Percentiles rank a stretch among this genome's conserved stretches.
Evolutionary conservation across 2,888 invertebrate species (phyloP).

Genomic region (Fragum whitleyi): DNA sequence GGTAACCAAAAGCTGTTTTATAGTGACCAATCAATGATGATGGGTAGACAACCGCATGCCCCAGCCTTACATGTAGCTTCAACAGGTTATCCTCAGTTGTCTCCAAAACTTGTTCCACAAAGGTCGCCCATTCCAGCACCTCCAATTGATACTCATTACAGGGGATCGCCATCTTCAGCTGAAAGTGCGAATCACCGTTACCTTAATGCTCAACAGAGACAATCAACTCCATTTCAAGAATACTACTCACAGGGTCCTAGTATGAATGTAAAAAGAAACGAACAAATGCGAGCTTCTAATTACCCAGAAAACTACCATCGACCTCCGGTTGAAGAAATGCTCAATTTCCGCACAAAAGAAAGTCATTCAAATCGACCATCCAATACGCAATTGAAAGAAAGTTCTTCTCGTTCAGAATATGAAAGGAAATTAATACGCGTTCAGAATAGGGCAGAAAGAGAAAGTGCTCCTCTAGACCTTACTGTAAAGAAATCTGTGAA

Average conservation of each 20-base stretch:
- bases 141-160: neutral
- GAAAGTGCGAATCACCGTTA: neutral
- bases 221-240: neutral
- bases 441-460: neutral
- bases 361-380: too few species aligned
- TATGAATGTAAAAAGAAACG: neutral
- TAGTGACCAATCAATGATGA: neutral
- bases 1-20: neutral
- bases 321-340: neutral
- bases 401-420: neutral
- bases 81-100: neutral
- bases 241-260: neutral
- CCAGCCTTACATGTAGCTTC: neutral
- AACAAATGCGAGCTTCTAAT: neutral
- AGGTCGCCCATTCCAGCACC: neutral
- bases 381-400: neutral
- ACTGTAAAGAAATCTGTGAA: constrained; percentile 63
- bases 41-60: neutral
- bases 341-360: neutral
- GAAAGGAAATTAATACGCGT: neutral
- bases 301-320: neutral
- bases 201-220: neutral
- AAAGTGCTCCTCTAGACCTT: constrained; percentile 63
- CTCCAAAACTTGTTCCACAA: neutral
- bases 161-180: neutral